Evolutionary conservation across 2,113 vertebrate species (phyloP).

Genomic region (Pachycephala philippinensis): DNA sequence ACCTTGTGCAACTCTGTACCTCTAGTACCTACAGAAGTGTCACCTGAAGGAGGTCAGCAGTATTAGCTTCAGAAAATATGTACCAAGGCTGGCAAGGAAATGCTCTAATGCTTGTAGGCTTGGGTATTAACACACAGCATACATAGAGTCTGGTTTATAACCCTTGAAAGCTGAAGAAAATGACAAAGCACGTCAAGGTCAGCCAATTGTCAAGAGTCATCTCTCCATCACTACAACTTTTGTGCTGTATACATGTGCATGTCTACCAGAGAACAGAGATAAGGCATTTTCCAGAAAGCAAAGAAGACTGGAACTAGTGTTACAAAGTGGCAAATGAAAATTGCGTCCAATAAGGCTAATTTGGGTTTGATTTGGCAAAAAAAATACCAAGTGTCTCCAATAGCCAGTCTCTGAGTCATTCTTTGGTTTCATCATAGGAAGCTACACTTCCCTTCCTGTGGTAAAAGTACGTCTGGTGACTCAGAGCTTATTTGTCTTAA

Average conservation of each 20-base stretch:
- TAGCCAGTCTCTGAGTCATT: slow-evolving; percentile 8
- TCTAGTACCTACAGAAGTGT: not conserved
- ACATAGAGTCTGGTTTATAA: not conserved
- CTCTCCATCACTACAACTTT: not conserved
- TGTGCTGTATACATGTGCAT: not conserved
- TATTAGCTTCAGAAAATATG: not conserved
- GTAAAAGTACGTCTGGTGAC: not conserved
- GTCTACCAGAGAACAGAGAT: not conserved
- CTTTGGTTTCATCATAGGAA: not conserved
- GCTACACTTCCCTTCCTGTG: slow-evolving; percentile 14
- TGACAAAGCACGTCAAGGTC: not conserved
- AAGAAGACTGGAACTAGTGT: not conserved
- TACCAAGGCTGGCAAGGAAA: not conserved
- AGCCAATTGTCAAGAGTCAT: not conserved
- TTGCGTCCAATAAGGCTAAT: not conserved
- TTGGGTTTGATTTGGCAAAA: not conserved
- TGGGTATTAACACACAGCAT: not conserved
- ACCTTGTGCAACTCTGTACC: not conserved
- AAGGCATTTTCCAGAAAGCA: not conserved
- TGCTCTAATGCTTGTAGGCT: not conserved
- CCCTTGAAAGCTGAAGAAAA: not conserved
- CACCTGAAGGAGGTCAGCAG: not conserved
- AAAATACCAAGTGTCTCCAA: not conserved
- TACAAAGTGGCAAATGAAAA: not conserved
- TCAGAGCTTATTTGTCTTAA: slow-evolving; percentile 5